phyloP scores from a whole-genome alignment of 2,113 vertebrate genomes.

The Arvicanthis niloticus region DNA sequence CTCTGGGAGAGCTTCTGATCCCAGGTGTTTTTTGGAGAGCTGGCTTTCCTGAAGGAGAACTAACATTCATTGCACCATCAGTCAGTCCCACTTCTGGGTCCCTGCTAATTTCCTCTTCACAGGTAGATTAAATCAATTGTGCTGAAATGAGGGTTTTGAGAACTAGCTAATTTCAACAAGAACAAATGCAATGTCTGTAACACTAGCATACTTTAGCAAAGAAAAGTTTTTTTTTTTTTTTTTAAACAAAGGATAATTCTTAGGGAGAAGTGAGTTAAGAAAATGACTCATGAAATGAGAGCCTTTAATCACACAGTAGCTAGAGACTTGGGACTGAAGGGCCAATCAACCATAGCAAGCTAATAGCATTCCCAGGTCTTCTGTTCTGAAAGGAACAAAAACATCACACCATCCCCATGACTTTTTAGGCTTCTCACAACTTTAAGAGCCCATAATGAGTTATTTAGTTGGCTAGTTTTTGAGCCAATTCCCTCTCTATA shows the following conservation, averaged over 20 bases:
- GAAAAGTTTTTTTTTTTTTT: background rate
- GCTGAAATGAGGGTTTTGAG: constrained; percentile 41
- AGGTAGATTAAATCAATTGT: constrained; percentile 43
- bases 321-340: background rate
- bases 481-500: background rate
- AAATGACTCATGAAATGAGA: constrained; percentile 27
- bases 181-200: constrained; percentile 33
- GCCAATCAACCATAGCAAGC: background rate
- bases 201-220: background rate
- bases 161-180: constrained; percentile 42
- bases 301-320: background rate
- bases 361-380: background rate
- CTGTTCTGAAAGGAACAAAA: background rate
- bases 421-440: background rate
- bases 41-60: background rate
- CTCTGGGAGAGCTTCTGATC: background rate
- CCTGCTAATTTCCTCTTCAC: constrained; percentile 38
- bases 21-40: background rate
- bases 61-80: background rate
- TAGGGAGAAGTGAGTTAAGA: background rate
- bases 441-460: background rate
- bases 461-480: constrained; percentile 5
- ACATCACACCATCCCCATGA: background rate
- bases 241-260: constrained; percentile 27
- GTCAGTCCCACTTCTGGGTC: background rate